Conservation (phyloP, 2,888 invertebrate genomes). For the Helleia helle region DNA sequence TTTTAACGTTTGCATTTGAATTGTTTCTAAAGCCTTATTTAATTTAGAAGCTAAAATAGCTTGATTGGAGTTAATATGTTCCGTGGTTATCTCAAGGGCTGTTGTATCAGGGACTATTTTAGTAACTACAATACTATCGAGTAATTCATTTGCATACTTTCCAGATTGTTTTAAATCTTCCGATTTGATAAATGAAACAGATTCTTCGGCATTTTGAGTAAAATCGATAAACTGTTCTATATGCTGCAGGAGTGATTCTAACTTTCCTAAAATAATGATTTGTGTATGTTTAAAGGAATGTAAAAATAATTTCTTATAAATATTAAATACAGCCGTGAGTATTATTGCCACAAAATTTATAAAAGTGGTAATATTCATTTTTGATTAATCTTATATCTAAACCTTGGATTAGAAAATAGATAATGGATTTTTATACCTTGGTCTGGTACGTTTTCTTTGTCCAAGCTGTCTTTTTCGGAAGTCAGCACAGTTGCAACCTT, state of each 20-base stretch:
- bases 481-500: no score
- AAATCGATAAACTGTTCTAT: constrained; percentile 50
- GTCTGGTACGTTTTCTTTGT: no score
- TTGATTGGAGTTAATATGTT: constrained; percentile 24
- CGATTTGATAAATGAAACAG: constrained; percentile 36
- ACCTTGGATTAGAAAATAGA: no score
- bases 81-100: constrained; percentile 14
- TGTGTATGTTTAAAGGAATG: no score
- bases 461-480: no score
- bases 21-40: constrained; percentile 33
- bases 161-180: constrained; percentile 39
- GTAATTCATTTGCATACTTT: constrained; percentile 40
- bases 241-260: constrained; percentile 33
- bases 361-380: no score
- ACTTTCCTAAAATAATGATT: constrained; percentile 27
- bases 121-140: constrained; percentile 29
- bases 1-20: constrained; percentile 39
- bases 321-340: no score
- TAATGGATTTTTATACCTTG: no score
- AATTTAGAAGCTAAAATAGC: constrained; percentile 34
- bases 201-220: constrained; percentile 49
- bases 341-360: no score
- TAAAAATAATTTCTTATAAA: no score
- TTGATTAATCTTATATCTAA: no score
- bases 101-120: constrained; percentile 20